phyloP scores from a whole-genome alignment of 2,797 vertebrate genomes.

The Sitta carolinensis region DNA sequence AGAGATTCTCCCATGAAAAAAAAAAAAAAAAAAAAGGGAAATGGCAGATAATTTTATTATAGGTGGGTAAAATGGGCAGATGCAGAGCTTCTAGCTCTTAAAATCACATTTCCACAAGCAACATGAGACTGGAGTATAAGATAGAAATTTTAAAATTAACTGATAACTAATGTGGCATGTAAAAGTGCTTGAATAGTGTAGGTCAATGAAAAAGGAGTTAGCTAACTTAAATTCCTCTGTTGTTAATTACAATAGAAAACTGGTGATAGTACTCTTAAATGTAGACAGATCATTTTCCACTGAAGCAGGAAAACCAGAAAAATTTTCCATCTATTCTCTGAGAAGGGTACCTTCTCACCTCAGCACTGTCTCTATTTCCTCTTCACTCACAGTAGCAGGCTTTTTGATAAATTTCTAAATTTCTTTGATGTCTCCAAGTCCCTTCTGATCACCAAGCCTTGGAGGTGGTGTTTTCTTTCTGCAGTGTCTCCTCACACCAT shows the following conservation, averaged over 20 bases:
- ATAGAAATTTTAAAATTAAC: background rate
- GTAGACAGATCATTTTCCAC: background rate
- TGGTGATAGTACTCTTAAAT: background rate
- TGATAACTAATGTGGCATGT: background rate
- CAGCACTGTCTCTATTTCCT: background rate
- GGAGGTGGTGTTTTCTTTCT: background rate
- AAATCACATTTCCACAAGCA: background rate
- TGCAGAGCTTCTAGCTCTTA: background rate
- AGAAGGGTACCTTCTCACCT: background rate
- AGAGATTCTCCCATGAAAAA: background rate
- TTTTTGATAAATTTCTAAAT: background rate
- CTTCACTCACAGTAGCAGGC: background rate
- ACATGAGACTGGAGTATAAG: background rate
- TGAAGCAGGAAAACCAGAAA: background rate
- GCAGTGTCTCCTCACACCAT: fast-evolving
- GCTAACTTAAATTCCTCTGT: background rate
- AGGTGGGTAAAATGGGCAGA: background rate
- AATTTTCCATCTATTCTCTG: background rate
- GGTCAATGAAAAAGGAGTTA: background rate
- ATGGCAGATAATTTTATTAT: background rate
- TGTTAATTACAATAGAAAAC: background rate
- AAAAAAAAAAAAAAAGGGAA: background rate
- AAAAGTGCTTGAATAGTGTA: background rate
- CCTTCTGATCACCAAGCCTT: background rate
- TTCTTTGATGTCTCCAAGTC: background rate